Evolutionary conservation across 2,113 vertebrate species (phyloP).

Genomic region (Mixornis gularis): DNA sequence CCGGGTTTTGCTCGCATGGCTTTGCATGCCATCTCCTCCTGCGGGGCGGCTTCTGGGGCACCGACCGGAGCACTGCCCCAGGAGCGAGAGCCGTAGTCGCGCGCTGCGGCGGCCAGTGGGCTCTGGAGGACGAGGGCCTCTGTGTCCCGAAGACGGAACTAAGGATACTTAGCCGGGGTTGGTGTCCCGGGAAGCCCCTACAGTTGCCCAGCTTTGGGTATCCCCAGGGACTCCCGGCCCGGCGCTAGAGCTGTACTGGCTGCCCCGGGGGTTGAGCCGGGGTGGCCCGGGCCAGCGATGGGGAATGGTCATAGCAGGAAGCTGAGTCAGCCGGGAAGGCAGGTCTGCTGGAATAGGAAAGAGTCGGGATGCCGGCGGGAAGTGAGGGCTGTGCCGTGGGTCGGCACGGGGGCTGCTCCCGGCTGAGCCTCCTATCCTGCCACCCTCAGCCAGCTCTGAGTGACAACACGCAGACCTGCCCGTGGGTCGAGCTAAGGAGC

Average conservation of each 20-base stretch:
- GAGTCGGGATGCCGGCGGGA: not conserved
- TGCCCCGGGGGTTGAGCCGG: not conserved
- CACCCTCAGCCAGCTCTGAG: not conserved
- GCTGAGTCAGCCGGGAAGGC: slow-evolving; percentile 20
- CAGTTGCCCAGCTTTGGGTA: not conserved
- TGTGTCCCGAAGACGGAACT: not conserved
- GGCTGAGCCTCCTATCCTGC: not conserved
- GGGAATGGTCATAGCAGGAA: not conserved
- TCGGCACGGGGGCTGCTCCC: not conserved
- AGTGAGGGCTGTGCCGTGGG: not conserved
- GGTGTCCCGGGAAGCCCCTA: not conserved
- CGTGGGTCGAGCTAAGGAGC: not conserved
- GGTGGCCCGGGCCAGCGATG: not conserved
- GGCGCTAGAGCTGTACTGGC: not conserved
- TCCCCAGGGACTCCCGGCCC: not conserved
- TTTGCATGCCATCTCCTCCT: not conserved
- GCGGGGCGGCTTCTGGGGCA: not conserved
- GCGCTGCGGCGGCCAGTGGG: not conserved
- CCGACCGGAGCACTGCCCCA: accelerated
- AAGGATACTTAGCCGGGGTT: not conserved
- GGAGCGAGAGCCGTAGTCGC: not conserved
- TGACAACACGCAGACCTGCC: not conserved
- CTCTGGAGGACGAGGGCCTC: not conserved
- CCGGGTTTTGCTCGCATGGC: not conserved
- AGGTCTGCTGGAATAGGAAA: not conserved